Conservation (phyloP, 2,888 invertebrate genomes). For the Leucophenga montana region DNA sequence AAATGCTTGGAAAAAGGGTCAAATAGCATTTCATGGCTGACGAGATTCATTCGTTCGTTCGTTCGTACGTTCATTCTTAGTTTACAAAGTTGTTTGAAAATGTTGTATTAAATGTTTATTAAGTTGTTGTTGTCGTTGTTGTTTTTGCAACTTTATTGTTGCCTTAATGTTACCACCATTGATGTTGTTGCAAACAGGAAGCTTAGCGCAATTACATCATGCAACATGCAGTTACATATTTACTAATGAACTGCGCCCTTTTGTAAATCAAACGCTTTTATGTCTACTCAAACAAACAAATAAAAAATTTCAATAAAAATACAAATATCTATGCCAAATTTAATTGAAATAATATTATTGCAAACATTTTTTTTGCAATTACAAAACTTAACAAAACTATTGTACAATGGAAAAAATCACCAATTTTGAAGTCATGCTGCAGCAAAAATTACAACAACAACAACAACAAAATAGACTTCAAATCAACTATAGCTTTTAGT, state of each 20-base stretch:
- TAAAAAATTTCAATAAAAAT: not conserved
- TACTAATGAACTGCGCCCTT: constrained; percentile 34
- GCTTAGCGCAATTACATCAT: too few species aligned
- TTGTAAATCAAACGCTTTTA: too few species aligned
- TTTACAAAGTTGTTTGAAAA: not conserved
- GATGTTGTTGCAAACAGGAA: constrained; percentile 22
- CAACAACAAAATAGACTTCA: not conserved
- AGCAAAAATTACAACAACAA: not conserved
- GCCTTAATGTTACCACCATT: not conserved
- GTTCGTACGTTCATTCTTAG: not conserved
- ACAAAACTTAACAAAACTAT: not conserved
- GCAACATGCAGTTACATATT: constrained; percentile 24
- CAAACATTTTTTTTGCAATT: not conserved
- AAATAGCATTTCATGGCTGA: constrained; percentile 35
- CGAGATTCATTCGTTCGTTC: not conserved
- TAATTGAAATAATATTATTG: not conserved
- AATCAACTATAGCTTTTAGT: not conserved
- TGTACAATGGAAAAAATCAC: too few species aligned
- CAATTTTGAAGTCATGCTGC: not conserved
- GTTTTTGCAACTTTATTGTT: constrained; percentile 6
- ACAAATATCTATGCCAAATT: constrained; percentile 1
- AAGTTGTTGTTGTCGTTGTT: constrained; percentile 19
- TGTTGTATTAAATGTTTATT: constrained; percentile 10
- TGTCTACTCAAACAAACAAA: not conserved
- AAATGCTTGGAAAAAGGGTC: constrained; percentile 30